A percentile compares a stretch with the other conserved stretches of the same genome.
These are phyloP conservation scores for Marronus borbonicus DNA, from an alignment of 2,888 invertebrate genomes.

Conservation along the genomic window DNA sequence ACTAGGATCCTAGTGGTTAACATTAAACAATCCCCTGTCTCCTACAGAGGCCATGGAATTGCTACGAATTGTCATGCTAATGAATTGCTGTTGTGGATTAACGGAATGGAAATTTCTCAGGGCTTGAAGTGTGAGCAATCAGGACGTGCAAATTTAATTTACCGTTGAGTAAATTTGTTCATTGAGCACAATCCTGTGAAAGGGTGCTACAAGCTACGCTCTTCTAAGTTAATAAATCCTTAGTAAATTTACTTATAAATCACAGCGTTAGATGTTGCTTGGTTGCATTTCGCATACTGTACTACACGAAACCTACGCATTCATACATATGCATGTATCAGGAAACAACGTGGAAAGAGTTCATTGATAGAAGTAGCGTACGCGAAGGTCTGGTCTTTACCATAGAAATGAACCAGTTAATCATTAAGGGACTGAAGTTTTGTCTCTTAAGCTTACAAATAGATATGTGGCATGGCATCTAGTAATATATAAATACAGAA, in stretches of 20 bases:
- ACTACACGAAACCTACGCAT: not conserved
- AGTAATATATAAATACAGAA: too few relatives aligned
- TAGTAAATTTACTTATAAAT: constrained; percentile 16
- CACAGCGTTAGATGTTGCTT: not conserved
- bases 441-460: too few relatives aligned
- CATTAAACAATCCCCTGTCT: not conserved
- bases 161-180: constrained; percentile 27
- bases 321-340: too few relatives aligned
- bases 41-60: not conserved
- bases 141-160: constrained; percentile 41
- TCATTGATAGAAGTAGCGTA: too few relatives aligned
- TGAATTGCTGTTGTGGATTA: constrained; percentile 24
- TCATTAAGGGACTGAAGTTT: too few relatives aligned
- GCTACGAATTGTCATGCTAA: constrained; percentile 31
- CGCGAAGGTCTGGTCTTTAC: too few relatives aligned
- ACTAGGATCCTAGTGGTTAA: not conserved
- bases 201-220: constrained; percentile 18
- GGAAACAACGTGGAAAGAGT: too few relatives aligned
- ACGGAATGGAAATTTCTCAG: constrained; percentile 25
- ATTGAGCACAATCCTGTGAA: constrained; percentile 9
- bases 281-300: not conserved
- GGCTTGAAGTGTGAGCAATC: constrained; percentile 24
- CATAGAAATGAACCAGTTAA: too few relatives aligned
- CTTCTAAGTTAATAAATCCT: constrained; percentile 15
- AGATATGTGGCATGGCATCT: too few relatives aligned